phyloP scores from a whole-genome alignment of 2,888 invertebrate species.

The Gymnoscelis rufifasciata region DNA sequence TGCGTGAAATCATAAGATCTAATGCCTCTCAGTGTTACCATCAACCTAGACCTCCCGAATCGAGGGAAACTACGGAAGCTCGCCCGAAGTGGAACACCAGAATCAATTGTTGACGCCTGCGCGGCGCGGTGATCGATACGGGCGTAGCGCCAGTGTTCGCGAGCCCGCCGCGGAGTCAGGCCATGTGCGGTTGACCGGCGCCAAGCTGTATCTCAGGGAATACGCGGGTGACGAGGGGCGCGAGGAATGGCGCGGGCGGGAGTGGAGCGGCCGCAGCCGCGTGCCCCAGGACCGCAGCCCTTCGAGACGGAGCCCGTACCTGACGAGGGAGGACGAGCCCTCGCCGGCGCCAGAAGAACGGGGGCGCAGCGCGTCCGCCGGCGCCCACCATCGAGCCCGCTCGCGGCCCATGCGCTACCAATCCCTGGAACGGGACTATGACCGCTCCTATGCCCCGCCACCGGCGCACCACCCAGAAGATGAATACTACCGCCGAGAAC shows the following conservation, averaged over 20 bases:
- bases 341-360: conserved; percentile 90
- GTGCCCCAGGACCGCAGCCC: conserved; percentile 94
- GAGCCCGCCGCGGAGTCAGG: conserved; percentile 69
- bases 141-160: conserved; percentile 66
- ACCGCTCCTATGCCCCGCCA: conserved; percentile 91
- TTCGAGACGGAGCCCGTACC: conserved; percentile 89
- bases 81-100: conserved; percentile 8
- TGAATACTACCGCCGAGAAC: conserved; percentile 78
- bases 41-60: too few species aligned
- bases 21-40: too few species aligned
- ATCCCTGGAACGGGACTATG: conserved; percentile 88
- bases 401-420: conserved; percentile 87
- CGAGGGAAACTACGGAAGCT: too few species aligned
- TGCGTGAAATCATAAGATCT: too few species aligned
- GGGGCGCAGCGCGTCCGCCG: conserved; percentile 85
- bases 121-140: conserved; percentile 69
- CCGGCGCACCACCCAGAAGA: conserved; percentile 83
- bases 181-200: conserved; percentile 67
- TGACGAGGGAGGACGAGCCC: conserved; percentile 88
- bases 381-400: conserved; percentile 87
- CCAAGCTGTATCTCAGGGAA: conserved; percentile 78
- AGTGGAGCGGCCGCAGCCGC: conserved; percentile 78
- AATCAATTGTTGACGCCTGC: conserved; percentile 43
- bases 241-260: conserved; percentile 75
- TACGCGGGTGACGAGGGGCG: conserved; percentile 75